Base-by-base conservation (phyloP, 2,113 vertebrate species). In the Ophthalmolycus amberensis region DNA sequence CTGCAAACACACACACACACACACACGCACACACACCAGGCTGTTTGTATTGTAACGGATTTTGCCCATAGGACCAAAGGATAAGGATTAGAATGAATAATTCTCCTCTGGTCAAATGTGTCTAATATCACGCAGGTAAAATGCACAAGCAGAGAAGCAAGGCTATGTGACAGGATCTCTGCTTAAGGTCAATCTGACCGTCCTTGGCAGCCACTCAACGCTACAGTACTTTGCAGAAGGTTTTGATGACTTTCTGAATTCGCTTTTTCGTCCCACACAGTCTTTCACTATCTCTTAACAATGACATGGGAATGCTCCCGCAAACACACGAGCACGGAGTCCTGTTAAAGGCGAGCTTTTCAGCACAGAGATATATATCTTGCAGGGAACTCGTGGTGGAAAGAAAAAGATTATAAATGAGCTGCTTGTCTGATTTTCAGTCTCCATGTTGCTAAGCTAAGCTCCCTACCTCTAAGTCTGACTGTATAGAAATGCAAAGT, bases 321-420 rank as follows among this genome's bases (percentile, higher is more conserved):
- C 42, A 82, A 38, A 74, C n/a, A 46, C 67, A 82, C 42, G 70
- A 12, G 40, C 71, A 82, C 50, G 71, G 34, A 60, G 42, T 65
- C 52, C 37, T 54, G 77, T 75, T 63, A 65, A 62, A 54, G 76
- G 68, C 69, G 50, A 86, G 77, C 25, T 54, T 83, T 60, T 79
- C 56, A 79, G 73, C 54, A 80, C 75, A 66, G 52, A 50, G 16
- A 90, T 83, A 75, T 83, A 75, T 71, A 77, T 87, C 82, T 77
- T 75, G 75, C 71, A 85, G 75, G 64, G 34, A 90, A 85, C 52
- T 91, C 81, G 70, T 42, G 9, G 59, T 83, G 83, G 80, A 85
- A 69, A 85, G 67, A 56, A 79, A 84, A 80, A 80, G 64, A 86
- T 88, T 80, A 75, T 77, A 88, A 80, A 84, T 84, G 62, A 80